phyloP scores from a whole-genome alignment of 2,888 invertebrate species.

The Rhyacophila evoluta region DNA sequence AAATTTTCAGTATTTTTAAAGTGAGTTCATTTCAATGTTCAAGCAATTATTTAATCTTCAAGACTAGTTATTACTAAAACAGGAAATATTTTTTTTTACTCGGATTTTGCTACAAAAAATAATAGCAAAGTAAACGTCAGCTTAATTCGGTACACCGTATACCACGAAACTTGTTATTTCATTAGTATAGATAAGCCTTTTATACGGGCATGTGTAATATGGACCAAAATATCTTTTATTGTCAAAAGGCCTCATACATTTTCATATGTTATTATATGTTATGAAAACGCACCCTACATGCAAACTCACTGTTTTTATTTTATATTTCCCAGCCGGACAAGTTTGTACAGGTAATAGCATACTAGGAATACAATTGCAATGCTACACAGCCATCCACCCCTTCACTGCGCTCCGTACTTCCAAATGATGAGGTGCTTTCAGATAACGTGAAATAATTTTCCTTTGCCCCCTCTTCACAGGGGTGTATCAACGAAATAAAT shows the following conservation, averaged over 20 bases:
- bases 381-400: not conserved
- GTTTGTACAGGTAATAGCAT: not conserved
- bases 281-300: not conserved
- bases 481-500: conserved; percentile 22
- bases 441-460: conserved; percentile 46
- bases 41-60: too few relatives aligned
- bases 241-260: not conserved
- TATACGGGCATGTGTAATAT: too few relatives aligned
- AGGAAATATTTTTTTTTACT: too few relatives aligned
- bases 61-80: too few relatives aligned
- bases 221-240: too few relatives aligned
- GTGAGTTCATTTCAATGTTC: too few relatives aligned
- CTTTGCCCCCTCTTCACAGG: not conserved
- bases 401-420: not conserved
- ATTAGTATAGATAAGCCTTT: too few relatives aligned
- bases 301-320: not conserved
- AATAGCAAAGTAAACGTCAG: too few relatives aligned
- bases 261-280: not conserved
- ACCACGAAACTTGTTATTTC: too few relatives aligned
- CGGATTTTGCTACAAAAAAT: too few relatives aligned
- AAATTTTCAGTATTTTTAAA: too few relatives aligned
- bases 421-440: conserved; percentile 38
- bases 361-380: not conserved
- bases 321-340: not conserved
- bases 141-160: too few relatives aligned